Evolutionary conservation across 2,888 invertebrate genomes (phyloP).

Genomic region (Tillus elongatus): DNA sequence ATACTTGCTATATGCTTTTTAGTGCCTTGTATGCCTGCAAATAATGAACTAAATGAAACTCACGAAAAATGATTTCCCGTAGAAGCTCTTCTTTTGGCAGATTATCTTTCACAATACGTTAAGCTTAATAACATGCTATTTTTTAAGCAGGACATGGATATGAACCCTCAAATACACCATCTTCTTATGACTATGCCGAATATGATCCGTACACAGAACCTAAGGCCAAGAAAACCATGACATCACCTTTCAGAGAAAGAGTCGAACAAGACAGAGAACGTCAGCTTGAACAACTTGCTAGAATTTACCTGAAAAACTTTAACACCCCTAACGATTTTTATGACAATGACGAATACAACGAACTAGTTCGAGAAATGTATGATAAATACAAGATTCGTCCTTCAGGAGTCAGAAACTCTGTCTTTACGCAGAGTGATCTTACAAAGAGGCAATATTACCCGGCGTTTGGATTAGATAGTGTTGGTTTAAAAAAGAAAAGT

Average conservation of each 20-base stretch:
- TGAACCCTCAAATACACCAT: too few relatives aligned
- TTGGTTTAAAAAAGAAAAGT: constrained; percentile 33
- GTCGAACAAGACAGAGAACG: constrained; percentile 43
- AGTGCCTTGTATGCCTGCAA: too few relatives aligned
- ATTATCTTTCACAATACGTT: too few relatives aligned
- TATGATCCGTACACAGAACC: not conserved
- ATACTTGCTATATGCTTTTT: too few relatives aligned
- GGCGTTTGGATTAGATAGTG: constrained; percentile 32
- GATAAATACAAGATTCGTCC: constrained; percentile 48
- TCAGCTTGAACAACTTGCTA: constrained; percentile 33
- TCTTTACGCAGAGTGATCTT: constrained; percentile 27
- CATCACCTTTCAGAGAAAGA: constrained; percentile 49
- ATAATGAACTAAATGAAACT: too few relatives aligned
- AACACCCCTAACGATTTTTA: constrained; percentile 22
- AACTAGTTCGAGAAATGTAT: constrained; percentile 48
- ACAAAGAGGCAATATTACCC: constrained; percentile 22
- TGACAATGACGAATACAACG: constrained; percentile 40
- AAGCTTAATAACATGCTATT: too few relatives aligned
- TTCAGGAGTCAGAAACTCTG: constrained; percentile 29
- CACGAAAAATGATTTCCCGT: too few relatives aligned
- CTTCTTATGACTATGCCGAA: too few relatives aligned
- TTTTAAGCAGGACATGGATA: too few relatives aligned
- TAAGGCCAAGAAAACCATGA: constrained; percentile 37
- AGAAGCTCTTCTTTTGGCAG: too few relatives aligned
- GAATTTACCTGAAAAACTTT: constrained; percentile 25